These are phyloP conservation scores for Cyphotilapia sp. DNA, from an alignment of 2,113 vertebrate species.

Conservation along the genomic window DNA sequence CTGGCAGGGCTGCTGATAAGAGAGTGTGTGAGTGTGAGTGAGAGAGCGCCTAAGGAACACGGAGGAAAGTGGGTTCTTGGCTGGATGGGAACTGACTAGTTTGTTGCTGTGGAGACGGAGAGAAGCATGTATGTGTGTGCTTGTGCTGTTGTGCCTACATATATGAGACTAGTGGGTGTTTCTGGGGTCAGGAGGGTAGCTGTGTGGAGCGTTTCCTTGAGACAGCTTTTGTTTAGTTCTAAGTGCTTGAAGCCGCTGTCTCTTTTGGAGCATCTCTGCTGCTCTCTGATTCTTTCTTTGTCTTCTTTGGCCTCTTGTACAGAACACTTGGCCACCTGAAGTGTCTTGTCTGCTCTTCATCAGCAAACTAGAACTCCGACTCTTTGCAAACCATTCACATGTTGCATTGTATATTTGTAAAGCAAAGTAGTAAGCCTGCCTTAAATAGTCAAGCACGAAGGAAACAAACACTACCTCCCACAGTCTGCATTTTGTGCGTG, in stretches of 20 bases:
- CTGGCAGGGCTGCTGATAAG: background rate
- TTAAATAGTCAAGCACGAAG: background rate
- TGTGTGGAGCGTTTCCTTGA: slow-evolving; percentile 26
- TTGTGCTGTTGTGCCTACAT: background rate
- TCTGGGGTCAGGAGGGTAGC: slow-evolving; percentile 24
- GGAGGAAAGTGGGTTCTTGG: slow-evolving; percentile 4
- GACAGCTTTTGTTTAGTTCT: slow-evolving; percentile 38
- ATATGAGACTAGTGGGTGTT: slow-evolving; percentile 26
- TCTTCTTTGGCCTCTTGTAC: slow-evolving; percentile 14
- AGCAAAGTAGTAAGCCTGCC: background rate
- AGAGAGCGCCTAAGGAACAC: background rate
- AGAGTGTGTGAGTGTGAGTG: background rate
- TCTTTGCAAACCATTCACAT: slow-evolving; percentile 12
- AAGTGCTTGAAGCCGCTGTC: slow-evolving; percentile 1
- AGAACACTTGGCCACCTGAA: slow-evolving; percentile 1
- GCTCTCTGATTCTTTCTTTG: background rate
- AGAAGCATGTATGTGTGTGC: background rate
- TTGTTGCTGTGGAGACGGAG: slow-evolving; percentile 53
- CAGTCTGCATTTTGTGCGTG: background rate
- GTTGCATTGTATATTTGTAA: background rate
- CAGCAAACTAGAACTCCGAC: background rate
- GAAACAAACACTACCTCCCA: background rate
- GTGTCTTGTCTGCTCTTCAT: background rate
- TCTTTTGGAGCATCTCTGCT: background rate
- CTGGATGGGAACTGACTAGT: slow-evolving; percentile 32